Base-by-base conservation (phyloP, 2,888 invertebrate species). In the Gnatocerus cornutus region DNA sequence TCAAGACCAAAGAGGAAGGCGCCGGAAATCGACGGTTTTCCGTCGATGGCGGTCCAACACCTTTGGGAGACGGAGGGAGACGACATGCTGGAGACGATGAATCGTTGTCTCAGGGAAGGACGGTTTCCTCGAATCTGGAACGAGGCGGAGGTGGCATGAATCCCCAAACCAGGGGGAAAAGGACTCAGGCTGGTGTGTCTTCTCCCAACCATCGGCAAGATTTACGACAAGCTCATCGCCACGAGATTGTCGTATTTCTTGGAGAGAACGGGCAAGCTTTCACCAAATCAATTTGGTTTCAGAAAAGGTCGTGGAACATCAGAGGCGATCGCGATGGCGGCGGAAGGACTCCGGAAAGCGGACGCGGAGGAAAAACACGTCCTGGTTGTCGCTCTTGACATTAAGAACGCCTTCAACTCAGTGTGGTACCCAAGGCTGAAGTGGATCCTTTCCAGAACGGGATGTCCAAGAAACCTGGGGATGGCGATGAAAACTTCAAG, bases 161-260 rank as follows among this genome's bases (percentile, higher is more conserved):
- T 78, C 1, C 71, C 72, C 9, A 78, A 78, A 52, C 62, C 69
- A 1, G 27, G 43, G 1, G 75, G 72, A 41, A 71, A 70, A 5
- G 71, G 72, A 37, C 59, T 71, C 50, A 68, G 77, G 37, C 77
- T 76, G 12, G 72, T 79, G 10, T 77, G 78, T 64, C 58, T 80
- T 46, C 73, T 77, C 6, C 71, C 74, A 41, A 72, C 71, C 41
- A 59, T 75, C 8, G 78, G 75, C 1, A 80, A 78, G 70, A 63
- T 78, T 0, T 70, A 73, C 10, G 79, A 79, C 65, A 76, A 71
- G 50, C 12, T 79, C n/a, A n/a, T n/a, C n/a, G n/a, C n/a, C n/a
- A n/a, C 37, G 29, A 29, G 29, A 29, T 7, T 29, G 29, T 29
- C 29, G 29, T 29, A 29, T 7, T 29, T 29, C 5, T 29, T 7